Evolutionary conservation across 2,797 vertebrate genomes (phyloP).

Genomic region (Takifugu ocellatus): DNA sequence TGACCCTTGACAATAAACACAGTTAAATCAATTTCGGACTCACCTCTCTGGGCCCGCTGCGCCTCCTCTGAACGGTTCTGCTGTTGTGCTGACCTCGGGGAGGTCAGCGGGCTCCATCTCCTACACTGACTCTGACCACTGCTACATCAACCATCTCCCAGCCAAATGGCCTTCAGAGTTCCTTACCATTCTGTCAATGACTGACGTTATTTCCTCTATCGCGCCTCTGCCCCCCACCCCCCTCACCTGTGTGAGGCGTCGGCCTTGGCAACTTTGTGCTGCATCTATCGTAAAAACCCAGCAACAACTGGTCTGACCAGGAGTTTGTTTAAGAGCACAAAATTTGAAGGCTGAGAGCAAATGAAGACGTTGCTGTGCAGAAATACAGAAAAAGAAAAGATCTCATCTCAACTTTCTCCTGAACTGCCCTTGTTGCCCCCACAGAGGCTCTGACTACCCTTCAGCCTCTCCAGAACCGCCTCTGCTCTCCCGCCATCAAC

Average conservation of each 20-base stretch:
- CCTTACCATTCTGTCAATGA: constrained; percentile 12
- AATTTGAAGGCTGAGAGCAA: neutral
- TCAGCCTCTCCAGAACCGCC: constrained; percentile 7
- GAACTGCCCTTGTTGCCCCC: neutral
- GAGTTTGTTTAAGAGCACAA: neutral
- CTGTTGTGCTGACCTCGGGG: neutral
- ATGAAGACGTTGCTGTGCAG: neutral
- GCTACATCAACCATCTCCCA: constrained; percentile 8
- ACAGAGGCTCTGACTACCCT: neutral
- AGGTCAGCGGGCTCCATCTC: neutral
- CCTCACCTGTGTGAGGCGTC: constrained; percentile 49
- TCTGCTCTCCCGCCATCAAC: constrained; percentile 40
- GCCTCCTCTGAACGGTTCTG: constrained; percentile 23
- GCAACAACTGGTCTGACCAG: constrained; percentile 13
- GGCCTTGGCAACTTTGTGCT: constrained; percentile 19
- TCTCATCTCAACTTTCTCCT: too few species aligned
- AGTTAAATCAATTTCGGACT: constrained; percentile 14
- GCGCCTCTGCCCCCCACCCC: constrained; percentile 37
- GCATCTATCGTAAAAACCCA: constrained; percentile 31
- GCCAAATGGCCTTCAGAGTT: constrained; percentile 27
- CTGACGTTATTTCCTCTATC: constrained; percentile 45
- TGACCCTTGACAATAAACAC: too few species aligned
- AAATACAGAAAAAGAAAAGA: neutral
- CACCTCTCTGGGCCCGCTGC: constrained; percentile 34
- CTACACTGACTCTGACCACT: constrained; percentile 14